Conservation (phyloP, 2,797 vertebrate species). For the Myoxocephalus aenaeus region DNA sequence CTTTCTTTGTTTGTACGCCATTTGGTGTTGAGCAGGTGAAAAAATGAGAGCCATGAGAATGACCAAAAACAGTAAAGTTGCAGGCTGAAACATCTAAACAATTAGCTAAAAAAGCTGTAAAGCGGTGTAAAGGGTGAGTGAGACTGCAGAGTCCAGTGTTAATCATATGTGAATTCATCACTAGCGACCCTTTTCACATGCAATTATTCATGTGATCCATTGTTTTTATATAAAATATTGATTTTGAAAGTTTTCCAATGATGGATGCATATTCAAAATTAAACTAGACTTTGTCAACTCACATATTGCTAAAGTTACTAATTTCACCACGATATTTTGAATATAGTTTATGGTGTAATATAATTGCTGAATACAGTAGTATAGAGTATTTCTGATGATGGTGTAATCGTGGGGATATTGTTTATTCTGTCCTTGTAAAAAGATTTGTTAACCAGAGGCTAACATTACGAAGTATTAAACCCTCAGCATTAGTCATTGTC, state of each 20-base stretch:
- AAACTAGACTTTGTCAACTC: neutral
- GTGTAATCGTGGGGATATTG: conserved; percentile 1
- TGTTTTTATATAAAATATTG: neutral
- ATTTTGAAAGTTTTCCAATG: conserved; percentile 4
- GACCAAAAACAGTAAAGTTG: too few species aligned
- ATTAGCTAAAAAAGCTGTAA: neutral
- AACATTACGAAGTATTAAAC: conserved; percentile 27
- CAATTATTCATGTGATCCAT: neutral
- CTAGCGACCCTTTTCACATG: too few species aligned
- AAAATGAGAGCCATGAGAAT: too few species aligned
- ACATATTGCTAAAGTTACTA: neutral
- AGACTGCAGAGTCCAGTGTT: neutral
- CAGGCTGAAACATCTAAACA: neutral
- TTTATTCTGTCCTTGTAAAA: conserved; percentile 15
- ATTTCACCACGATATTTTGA: neutral
- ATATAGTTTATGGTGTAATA: neutral
- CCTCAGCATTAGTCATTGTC: conserved; percentile 25
- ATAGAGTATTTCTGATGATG: neutral
- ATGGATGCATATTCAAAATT: neutral
- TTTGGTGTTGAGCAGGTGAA: neutral
- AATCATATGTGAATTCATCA: too few species aligned
- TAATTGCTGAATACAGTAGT: neutral
- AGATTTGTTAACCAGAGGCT: neutral
- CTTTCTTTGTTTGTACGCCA: neutral
- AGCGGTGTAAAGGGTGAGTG: neutral